phyloP scores from a whole-genome alignment of 2,888 invertebrate species.

The Trypoxylon attenuatum region DNA sequence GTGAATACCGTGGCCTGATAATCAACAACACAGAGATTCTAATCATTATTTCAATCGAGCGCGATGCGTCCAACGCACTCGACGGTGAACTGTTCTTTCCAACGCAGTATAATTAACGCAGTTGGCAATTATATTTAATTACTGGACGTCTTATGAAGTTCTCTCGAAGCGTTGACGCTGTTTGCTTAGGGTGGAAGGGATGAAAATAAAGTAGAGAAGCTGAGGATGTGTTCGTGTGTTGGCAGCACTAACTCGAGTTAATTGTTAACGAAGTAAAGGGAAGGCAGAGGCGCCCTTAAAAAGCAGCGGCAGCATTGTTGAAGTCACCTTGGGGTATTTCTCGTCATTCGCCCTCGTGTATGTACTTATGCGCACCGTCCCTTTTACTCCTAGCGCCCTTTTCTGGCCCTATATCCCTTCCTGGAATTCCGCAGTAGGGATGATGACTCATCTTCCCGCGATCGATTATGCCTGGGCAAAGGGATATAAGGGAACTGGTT shows the following conservation, averaged over 20 bases:
- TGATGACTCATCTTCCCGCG: slow-evolving; percentile 60
- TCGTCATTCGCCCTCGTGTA: slow-evolving; percentile 25
- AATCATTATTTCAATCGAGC: too few relatives aligned
- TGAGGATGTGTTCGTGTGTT: too few relatives aligned
- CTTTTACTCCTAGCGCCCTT: slow-evolving; percentile 12
- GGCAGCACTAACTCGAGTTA: slow-evolving; percentile 14
- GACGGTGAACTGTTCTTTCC: too few relatives aligned
- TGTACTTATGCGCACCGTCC: too few relatives aligned
- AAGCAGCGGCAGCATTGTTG: slow-evolving; percentile 4
- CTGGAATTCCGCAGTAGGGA: slow-evolving; percentile 54
- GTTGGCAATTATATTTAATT: slow-evolving; percentile 1
- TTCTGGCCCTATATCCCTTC: slow-evolving; percentile 26
- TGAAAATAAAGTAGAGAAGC: background rate
- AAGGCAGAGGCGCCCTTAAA: slow-evolving; percentile 24
- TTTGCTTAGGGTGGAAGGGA: background rate
- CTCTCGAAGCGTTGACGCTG: background rate
- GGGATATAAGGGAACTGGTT: slow-evolving; percentile 36
- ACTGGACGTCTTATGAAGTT: background rate
- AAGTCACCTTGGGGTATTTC: slow-evolving; percentile 35
- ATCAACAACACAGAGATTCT: too few relatives aligned
- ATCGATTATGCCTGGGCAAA: slow-evolving; percentile 58
- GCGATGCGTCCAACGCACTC: too few relatives aligned
- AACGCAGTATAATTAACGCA: background rate
- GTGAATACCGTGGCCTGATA: too few relatives aligned
- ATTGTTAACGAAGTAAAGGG: slow-evolving; percentile 31